Evolutionary conservation across 2,113 vertebrate genomes (phyloP).

Genomic region (Lynx canadensis): DNA sequence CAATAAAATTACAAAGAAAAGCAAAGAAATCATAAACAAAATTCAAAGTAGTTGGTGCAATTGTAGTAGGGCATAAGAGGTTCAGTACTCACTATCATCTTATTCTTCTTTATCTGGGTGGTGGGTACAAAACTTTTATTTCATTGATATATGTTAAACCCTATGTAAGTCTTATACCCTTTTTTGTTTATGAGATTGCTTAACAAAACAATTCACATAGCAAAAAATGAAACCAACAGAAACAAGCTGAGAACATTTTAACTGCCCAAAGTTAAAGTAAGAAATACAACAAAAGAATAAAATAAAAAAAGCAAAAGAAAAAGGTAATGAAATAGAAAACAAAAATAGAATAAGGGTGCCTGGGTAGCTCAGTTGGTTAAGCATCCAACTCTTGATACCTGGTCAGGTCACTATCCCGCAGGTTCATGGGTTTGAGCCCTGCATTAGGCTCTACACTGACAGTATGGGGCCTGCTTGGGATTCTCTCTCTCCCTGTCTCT

Average conservation of each 20-base stretch:
- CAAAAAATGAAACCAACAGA: neutral
- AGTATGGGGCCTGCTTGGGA: no score
- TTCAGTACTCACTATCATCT: neutral
- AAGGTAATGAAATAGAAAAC: neutral
- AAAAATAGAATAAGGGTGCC: neutral
- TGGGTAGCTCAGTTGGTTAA: no score
- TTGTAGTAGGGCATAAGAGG: neutral
- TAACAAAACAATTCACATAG: neutral
- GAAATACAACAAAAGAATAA: neutral
- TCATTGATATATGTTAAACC: neutral
- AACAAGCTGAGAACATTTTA: neutral
- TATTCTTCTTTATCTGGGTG: neutral
- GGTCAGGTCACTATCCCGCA: no score
- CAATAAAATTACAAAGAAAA: neutral
- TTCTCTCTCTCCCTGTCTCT: no score
- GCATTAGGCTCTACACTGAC: no score
- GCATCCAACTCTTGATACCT: no score
- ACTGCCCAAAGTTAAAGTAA: neutral
- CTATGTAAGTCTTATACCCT: neutral
- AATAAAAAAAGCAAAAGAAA: neutral
- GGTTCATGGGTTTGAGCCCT: no score
- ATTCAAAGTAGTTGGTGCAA: neutral
- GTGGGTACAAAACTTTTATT: neutral
- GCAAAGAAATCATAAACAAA: neutral
- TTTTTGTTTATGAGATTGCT: neutral